Evolutionary conservation across 2,797 vertebrate genomes (phyloP), one percentile per base, ranked within the genome.

Genomic region (Centropyge bicolor): DNA sequence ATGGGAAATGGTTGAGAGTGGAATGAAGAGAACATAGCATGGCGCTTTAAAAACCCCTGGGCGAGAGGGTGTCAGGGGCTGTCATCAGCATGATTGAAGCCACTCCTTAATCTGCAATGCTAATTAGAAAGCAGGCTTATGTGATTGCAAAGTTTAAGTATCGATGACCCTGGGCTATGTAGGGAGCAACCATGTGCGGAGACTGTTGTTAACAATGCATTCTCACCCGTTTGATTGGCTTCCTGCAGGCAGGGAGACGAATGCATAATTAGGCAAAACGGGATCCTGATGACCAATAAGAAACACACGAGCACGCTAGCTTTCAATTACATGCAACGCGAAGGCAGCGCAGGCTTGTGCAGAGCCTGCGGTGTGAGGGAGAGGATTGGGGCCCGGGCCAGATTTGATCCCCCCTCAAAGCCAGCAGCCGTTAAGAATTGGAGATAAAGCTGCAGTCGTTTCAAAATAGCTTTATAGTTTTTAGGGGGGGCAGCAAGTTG

Each of bases 101-200:
- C 87, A 86, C 89, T 92, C 70, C 83, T 92, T 93, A 92, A 94
- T 95, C 93, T 94, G 90, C 88, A 91, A 93, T 93, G 92, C 93
- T 95, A 95, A 95, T 95, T 95, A 93, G 90, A 93, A 91, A 87
- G 89, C 81, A 80, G 89, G 83, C 87, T 92, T 89, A 87, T 93
- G 91, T 94, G 94, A 94, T 93, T 93, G 91, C 88, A 86, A 88
- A 93, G 90, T 93, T 93, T 88, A 93, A 94, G 91, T 94, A 92
- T 94, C 72, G 84, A 89, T 93, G 93, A 93, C 93, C 93, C 70
- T 27, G 49, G 88, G 93, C 92, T 82, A 81, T 57, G 74, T 31
- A 60, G 78, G 75, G 76, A 67, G 88, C 89, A 92, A 69, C 86
- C 76, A 78, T 88, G 89, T 88, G 81, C 81, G 73, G 76, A 80